These are phyloP conservation scores for Drosophila emarginata DNA, from an alignment of 2,888 invertebrate species.

Conservation along the genomic window DNA sequence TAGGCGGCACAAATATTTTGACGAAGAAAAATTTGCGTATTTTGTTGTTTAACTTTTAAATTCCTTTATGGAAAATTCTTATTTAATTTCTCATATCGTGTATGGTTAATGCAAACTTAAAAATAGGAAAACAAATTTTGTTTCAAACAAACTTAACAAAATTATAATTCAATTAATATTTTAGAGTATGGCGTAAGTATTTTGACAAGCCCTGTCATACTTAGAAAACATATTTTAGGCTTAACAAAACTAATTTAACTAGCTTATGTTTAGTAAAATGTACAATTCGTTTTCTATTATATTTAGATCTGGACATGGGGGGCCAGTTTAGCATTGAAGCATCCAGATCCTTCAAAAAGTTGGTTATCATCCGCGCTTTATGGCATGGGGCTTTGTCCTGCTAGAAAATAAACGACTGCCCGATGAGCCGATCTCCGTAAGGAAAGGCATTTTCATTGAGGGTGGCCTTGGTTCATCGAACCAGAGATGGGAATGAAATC, in stretches of 20 bases:
- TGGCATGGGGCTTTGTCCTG: constrained; percentile 21
- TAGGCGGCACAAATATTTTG: constrained; percentile 15
- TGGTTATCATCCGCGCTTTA: constrained; percentile 18
- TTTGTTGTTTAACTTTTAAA: constrained; percentile 1
- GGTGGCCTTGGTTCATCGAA: constrained; percentile 24
- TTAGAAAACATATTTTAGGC: background rate
- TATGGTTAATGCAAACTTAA: background rate
- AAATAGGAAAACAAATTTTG: background rate
- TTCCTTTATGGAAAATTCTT: background rate
- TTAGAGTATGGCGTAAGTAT: background rate
- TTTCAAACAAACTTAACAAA: background rate
- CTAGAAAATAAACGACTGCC: constrained; percentile 28
- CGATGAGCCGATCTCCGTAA: constrained; percentile 34
- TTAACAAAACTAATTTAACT: background rate
- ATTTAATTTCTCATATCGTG: background rate
- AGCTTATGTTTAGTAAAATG: too few species aligned
- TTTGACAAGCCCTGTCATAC: background rate
- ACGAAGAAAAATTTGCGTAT: constrained; percentile 11
- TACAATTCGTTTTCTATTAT: constrained; percentile 6
- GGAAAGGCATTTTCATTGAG: constrained; percentile 23
- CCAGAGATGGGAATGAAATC: too few species aligned
- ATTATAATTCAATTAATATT: background rate
- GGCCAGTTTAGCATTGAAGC: background rate
- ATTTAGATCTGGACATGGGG: constrained; percentile 12
- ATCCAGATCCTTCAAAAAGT: constrained; percentile 18